These are phyloP conservation scores for Synergus gifuensis DNA, from an alignment of 2,888 invertebrate genomes.

Conservation along the genomic window DNA sequence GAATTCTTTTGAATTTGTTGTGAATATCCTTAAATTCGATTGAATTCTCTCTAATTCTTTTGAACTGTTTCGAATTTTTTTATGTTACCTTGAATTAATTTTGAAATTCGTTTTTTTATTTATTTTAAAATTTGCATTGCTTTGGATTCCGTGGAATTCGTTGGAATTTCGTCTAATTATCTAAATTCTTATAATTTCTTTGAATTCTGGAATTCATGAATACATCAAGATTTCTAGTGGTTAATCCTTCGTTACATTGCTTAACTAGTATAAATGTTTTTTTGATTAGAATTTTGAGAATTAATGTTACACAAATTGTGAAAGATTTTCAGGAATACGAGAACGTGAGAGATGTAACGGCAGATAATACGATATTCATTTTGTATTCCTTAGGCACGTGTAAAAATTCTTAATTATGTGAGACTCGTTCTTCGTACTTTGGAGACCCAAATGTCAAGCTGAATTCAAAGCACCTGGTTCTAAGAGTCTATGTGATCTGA, in stretches of 20 bases:
- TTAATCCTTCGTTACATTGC: too few relatives aligned
- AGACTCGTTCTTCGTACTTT: background rate
- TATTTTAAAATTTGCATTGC: too few relatives aligned
- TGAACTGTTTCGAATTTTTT: too few relatives aligned
- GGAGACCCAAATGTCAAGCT: background rate
- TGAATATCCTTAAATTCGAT: too few relatives aligned
- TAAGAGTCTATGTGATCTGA: background rate
- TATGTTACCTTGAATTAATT: too few relatives aligned
- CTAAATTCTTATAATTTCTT: too few relatives aligned
- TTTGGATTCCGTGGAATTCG: too few relatives aligned
- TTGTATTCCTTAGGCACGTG: background rate
- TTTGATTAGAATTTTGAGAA: background rate
- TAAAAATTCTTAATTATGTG: background rate
- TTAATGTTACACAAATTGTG: background rate
- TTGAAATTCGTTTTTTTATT: too few relatives aligned
- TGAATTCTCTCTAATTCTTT: too few relatives aligned
- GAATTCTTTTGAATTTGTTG: too few relatives aligned
- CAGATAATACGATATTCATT: slow-evolving; percentile 2
- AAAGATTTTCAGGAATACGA: background rate
- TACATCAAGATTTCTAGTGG: too few relatives aligned
- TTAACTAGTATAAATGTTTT: background rate
- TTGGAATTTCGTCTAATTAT: background rate
- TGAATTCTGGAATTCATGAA: too few relatives aligned
- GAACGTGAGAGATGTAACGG: background rate
- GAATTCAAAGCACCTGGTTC: background rate